Conservation (phyloP, 2,888 invertebrate genomes). For the Mimumesa dahlbomi region DNA sequence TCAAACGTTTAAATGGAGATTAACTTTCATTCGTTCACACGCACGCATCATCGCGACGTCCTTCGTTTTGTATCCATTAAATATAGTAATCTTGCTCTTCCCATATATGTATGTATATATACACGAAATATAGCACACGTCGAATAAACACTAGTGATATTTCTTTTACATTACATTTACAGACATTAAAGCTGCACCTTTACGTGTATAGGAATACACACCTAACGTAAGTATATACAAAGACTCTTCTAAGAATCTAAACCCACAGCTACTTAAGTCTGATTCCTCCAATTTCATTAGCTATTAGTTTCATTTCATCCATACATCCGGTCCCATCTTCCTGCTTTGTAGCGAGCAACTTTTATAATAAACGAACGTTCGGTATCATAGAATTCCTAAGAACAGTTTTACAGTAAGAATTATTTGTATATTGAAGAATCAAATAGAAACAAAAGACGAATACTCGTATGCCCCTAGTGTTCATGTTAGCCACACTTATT, state of each 20-base stretch:
- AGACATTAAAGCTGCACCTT: slow-evolving; percentile 66
- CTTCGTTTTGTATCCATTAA: neutral
- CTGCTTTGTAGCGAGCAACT: too few relatives aligned
- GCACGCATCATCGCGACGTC: neutral
- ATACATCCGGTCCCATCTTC: too few relatives aligned
- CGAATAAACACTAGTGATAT: slow-evolving; percentile 62
- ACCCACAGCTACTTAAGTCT: slow-evolving; percentile 20
- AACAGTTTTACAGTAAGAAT: too few relatives aligned
- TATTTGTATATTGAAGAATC: too few relatives aligned
- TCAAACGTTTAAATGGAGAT: neutral
- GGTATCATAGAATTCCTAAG: too few relatives aligned
- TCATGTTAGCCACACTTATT: too few relatives aligned
- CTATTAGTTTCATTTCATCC: too few relatives aligned
- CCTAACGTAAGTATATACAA: slow-evolving; percentile 60
- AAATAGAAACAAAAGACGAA: too few relatives aligned
- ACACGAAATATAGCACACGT: slow-evolving; percentile 56
- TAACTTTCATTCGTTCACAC: neutral
- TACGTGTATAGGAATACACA: slow-evolving; percentile 59
- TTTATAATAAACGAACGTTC: too few relatives aligned
- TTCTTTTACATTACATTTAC: slow-evolving; percentile 63
- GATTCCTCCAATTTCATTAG: slow-evolving; percentile 16
- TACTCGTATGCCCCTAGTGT: too few relatives aligned
- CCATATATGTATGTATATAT: slow-evolving; percentile 36
- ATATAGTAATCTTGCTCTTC: slow-evolving; percentile 3
- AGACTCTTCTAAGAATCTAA: slow-evolving; percentile 21